Evolutionary conservation across 2,797 vertebrate species (phyloP).

Genomic region (Poeciliopsis presidionis): DNA sequence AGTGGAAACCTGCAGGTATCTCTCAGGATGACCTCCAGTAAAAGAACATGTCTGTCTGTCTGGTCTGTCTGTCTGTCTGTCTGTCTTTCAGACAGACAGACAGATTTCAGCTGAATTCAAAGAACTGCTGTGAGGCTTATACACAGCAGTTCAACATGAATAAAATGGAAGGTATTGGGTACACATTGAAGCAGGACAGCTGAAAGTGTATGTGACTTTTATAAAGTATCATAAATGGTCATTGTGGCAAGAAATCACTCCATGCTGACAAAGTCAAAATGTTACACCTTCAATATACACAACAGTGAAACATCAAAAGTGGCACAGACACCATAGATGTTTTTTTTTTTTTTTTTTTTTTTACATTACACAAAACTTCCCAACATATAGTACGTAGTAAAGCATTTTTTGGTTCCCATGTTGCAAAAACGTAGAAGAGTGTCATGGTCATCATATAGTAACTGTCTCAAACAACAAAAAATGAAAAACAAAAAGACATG

Average conservation of each 20-base stretch:
- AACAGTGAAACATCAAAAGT: neutral
- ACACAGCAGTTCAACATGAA: neutral
- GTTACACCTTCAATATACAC: neutral
- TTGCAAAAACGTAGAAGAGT: neutral
- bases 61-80: too few relatives aligned
- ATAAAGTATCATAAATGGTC: neutral
- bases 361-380: neutral
- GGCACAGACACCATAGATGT: neutral
- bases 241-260: neutral
- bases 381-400: neutral
- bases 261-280: neutral
- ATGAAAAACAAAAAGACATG: neutral
- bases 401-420: neutral
- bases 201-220: neutral
- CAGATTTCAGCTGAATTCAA: neutral
- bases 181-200: neutral
- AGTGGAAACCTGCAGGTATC: too few relatives aligned
- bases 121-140: neutral
- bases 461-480: neutral
- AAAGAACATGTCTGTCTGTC: too few relatives aligned
- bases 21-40: too few relatives aligned
- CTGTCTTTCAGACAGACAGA: too few relatives aligned
- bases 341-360: too few relatives aligned
- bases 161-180: neutral
- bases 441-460: neutral